These are phyloP conservation scores for Aleadryas rufinucha DNA, from an alignment of 2,113 vertebrate species.

Conservation along the genomic window DNA sequence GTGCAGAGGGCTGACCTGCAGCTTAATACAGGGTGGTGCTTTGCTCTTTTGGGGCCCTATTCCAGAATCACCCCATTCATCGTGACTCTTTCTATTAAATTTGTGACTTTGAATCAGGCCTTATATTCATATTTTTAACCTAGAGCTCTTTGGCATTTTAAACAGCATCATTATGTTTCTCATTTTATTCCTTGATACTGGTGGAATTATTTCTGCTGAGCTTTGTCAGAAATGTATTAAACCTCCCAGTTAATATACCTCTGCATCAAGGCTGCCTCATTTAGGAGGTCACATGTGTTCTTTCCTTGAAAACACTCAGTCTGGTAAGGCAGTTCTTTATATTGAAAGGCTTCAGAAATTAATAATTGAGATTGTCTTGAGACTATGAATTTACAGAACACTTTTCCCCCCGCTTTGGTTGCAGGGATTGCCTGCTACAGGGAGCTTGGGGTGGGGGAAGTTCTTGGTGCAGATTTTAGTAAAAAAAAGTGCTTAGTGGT, in stretches of 20 bases:
- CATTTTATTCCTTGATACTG: neutral
- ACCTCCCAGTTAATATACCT: neutral
- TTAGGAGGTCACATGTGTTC: neutral
- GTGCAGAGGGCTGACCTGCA: neutral
- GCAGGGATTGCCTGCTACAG: neutral
- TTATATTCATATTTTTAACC: neutral
- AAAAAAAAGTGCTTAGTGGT: neutral
- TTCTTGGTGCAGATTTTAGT: neutral
- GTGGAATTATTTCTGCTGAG: neutral
- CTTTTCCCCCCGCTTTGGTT: accelerated
- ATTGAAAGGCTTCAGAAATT: neutral
- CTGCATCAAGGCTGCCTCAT: neutral
- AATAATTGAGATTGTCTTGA: neutral
- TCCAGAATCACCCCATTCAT: neutral
- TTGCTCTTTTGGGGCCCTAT: neutral
- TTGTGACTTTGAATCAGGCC: neutral
- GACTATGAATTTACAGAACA: neutral
- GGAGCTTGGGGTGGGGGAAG: accelerated
- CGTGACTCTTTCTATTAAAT: neutral
- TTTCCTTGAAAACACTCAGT: neutral
- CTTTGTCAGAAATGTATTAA: neutral
- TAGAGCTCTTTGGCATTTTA: neutral
- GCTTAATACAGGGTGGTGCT: neutral
- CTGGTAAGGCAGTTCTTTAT: neutral
- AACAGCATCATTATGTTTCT: neutral